Percentiles rank a stretch among this genome's conserved stretches.
phyloP scores from a whole-genome alignment of 2,113 vertebrate genomes.

The Leptobrachium ailaonicum region DNA sequence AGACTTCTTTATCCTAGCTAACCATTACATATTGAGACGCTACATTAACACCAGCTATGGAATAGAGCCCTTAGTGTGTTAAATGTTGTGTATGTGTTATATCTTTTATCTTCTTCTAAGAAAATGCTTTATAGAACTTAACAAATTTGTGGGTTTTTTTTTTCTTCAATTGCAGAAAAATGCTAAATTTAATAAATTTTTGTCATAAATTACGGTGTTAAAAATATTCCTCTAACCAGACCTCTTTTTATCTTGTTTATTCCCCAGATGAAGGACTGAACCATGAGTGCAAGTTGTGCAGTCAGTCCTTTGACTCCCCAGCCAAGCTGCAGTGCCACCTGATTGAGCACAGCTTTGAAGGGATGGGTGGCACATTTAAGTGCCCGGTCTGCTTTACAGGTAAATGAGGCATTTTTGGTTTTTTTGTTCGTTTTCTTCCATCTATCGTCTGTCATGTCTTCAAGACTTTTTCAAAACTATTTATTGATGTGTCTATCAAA shows the following conservation, averaged over 20 bases:
- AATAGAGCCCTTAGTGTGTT: too few species aligned
- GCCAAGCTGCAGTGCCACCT: conserved; percentile 98
- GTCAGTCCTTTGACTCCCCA: conserved; percentile 96
- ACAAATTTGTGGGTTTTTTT: not conserved
- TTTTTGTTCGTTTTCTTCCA: too few species aligned
- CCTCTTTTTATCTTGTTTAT: conserved; percentile 54
- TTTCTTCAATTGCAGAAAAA: not conserved
- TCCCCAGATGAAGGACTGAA: conserved; percentile 93
- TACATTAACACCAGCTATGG: too few species aligned
- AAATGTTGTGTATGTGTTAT: too few species aligned
- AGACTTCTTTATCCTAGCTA: too few species aligned
- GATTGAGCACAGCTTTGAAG: conserved; percentile 98
- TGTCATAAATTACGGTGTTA: not conserved
- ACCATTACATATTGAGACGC: too few species aligned
- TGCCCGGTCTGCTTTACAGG: conserved; percentile 98
- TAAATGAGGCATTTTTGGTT: conserved; percentile 53
- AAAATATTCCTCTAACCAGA: conserved; percentile 51
- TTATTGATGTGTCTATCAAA: too few species aligned
- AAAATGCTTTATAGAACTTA: too few species aligned
- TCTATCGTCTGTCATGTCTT: too few species aligned
- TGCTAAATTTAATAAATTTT: not conserved
- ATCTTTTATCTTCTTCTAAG: too few species aligned
- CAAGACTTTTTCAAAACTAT: too few species aligned
- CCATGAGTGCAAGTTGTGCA: conserved; percentile 98
- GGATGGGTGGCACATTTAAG: conserved; percentile 98